Evolutionary conservation across 2,888 invertebrate genomes (phyloP), one percentile per base, ranked within the genome.

Genomic region (Temnothorax unifasciatus): DNA sequence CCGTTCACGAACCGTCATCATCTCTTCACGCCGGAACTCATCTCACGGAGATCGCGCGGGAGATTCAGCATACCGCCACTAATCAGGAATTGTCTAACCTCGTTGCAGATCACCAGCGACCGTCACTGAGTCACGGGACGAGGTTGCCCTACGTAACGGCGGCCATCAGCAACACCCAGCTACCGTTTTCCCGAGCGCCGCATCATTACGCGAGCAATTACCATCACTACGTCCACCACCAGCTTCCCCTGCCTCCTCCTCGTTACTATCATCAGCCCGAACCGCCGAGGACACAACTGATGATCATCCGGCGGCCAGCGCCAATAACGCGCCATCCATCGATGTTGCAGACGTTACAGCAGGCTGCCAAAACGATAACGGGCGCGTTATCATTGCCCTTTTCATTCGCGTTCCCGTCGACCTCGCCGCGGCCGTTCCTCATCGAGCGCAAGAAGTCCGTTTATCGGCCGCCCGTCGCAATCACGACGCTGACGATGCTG

Each of bases 61-160:
- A 92, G 63, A 77, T 82, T 59, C 89, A 85, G 59, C 88, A 88
- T 61, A 75, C 68, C 13, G 29, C 92, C 54, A 89, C 93, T 93
- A 94, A 94, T 90, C 92, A 90, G 86, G 92, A 93, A 91, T 90
- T 92, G 84, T 94, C 94, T 94, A 94, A 94, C 93, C 91, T 94
- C 92, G 88, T 94, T 94, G 86, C 94, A 94, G 94, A 94, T 94
- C 83, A 86, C 77, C 90, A 92, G 84, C 91, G 92, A 90, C 92
- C 93, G 88, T 59, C 79, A 71, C 81, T 93, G 91, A 93, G 86
- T 91, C 92, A 92, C 86, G 92, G 88, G 82, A 90, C 85, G 86
- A 93, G 92, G 91, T 90, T 92, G 90, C 85, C 91, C 87, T 89
- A 89, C 91, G 69, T 79, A 57, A 85, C 91, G 88, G 81, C 90